Percentiles rank a stretch among this genome's conserved stretches.
Conservation (phyloP, 2,888 invertebrate species). For the Papilio gigon region DNA sequence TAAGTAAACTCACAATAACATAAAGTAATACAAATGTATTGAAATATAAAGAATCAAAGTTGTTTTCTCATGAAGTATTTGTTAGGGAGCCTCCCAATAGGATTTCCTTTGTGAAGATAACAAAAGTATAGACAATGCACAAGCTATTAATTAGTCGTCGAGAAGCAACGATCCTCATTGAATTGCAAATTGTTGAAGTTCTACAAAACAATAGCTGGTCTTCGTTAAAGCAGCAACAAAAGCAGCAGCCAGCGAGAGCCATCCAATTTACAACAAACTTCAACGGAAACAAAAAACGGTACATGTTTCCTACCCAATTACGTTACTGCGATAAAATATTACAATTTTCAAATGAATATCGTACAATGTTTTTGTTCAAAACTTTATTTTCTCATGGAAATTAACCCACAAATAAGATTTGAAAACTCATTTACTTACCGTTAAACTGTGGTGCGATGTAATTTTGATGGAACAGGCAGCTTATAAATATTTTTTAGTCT, state of each 20-base stretch:
- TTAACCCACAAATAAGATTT: not conserved
- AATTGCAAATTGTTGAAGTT: conserved; percentile 41
- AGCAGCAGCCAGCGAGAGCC: conserved; percentile 29
- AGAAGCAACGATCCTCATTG: conserved; percentile 35
- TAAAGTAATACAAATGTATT: not conserved
- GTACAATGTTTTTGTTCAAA: not conserved
- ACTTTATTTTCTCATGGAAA: not conserved
- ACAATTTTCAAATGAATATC: conserved; percentile 5
- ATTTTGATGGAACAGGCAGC: conserved; percentile 11
- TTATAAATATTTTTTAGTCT: conserved; percentile 4
- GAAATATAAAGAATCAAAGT: conserved; percentile 7
- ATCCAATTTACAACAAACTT: conserved; percentile 25
- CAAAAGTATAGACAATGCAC: conserved; percentile 25
- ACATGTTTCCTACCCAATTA: conserved; percentile 20
- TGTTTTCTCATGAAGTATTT: not conserved
- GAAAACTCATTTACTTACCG: not conserved
- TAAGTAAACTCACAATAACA: not conserved
- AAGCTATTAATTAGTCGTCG: conserved; percentile 36
- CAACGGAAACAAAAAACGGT: conserved; percentile 3
- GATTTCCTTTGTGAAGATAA: conserved; percentile 26
- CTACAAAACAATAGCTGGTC: conserved; percentile 37
- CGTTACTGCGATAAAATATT: conserved; percentile 16
- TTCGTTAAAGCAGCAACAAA: conserved; percentile 29
- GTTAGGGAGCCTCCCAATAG: not conserved
- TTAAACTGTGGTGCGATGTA: not conserved